Evolutionary conservation across 2,797 vertebrate genomes (phyloP).

Genomic region (Mormyrus proboscirostris): DNA sequence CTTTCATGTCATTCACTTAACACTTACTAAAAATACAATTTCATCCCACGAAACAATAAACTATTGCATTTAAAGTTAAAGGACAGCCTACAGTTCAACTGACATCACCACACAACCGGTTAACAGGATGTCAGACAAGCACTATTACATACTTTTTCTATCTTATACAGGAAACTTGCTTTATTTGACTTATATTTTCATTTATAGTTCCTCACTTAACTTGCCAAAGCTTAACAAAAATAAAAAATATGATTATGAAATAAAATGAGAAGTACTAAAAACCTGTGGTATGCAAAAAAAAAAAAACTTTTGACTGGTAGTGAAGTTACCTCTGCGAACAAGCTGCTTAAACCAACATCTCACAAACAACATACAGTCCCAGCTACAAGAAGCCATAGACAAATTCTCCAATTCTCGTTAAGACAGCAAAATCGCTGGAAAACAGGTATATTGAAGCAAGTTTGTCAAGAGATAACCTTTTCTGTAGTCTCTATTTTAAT

Average conservation of each 20-base stretch:
- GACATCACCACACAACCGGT: not conserved
- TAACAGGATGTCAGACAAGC: not conserved
- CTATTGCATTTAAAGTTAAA: not conserved
- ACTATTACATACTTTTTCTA: not conserved
- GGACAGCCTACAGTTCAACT: not conserved
- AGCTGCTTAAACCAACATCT: not conserved
- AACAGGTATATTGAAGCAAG: not conserved
- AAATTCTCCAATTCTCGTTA: not conserved
- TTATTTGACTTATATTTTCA: not conserved
- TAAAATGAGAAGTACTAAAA: not conserved
- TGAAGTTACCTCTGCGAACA: not conserved
- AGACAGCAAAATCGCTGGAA: not conserved
- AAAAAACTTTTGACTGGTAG: not conserved
- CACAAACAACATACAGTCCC: not conserved
- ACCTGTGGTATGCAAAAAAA: not conserved
- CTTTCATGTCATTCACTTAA: not conserved
- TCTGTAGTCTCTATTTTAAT: not conserved
- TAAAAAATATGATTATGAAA: not conserved
- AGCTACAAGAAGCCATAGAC: not conserved
- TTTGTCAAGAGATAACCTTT: not conserved
- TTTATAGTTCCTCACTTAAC: not conserved
- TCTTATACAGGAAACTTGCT: not conserved
- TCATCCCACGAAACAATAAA: no score
- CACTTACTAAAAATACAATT: not conserved
- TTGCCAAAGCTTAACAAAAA: not conserved